Percentiles rank a stretch among this genome's conserved stretches.
These are phyloP conservation scores for Rallus limicola DNA, from an alignment of 2,113 vertebrate genomes.

Conservation along the genomic window DNA sequence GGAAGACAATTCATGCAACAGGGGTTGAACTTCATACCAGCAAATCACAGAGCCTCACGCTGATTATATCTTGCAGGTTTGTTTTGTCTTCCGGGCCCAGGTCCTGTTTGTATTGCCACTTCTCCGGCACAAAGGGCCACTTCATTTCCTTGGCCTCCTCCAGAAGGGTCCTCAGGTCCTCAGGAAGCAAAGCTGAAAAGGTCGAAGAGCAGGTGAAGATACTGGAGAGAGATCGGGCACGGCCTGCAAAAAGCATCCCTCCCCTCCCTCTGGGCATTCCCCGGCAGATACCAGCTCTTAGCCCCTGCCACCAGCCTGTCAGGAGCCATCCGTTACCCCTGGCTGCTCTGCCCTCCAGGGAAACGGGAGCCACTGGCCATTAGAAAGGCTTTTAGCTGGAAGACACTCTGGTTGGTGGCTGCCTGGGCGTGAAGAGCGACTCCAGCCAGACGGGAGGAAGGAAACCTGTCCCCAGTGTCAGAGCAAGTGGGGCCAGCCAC, in stretches of 20 bases:
- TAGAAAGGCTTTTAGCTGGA: slow-evolving; percentile 73
- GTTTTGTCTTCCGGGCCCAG: slow-evolving; percentile 86
- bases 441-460: slow-evolving; percentile 40
- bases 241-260: background rate
- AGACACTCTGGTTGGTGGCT: slow-evolving; percentile 36
- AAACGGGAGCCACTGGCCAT: slow-evolving; percentile 70
- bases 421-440: slow-evolving; percentile 42
- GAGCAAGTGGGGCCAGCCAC: background rate
- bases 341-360: slow-evolving; percentile 74
- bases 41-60: slow-evolving; percentile 77
- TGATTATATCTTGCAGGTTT: slow-evolving; percentile 88
- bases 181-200: slow-evolving; percentile 84
- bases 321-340: slow-evolving; percentile 37
- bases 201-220: slow-evolving; percentile 77
- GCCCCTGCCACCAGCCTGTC: slow-evolving; percentile 17
- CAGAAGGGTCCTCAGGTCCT: slow-evolving; percentile 85
- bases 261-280: background rate
- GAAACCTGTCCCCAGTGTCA: slow-evolving; percentile 17
- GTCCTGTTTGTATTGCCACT: slow-evolving; percentile 93
- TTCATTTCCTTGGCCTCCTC: slow-evolving; percentile 91
- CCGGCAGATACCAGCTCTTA: slow-evolving; percentile 21
- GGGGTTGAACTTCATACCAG: slow-evolving; percentile 80
- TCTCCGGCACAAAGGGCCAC: slow-evolving; percentile 97
- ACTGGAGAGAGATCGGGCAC: background rate
- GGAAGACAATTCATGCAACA: background rate